Evolutionary conservation across 2,113 vertebrate species (phyloP), one percentile per base, ranked within the genome.

Genomic region (Sorex araneus): DNA sequence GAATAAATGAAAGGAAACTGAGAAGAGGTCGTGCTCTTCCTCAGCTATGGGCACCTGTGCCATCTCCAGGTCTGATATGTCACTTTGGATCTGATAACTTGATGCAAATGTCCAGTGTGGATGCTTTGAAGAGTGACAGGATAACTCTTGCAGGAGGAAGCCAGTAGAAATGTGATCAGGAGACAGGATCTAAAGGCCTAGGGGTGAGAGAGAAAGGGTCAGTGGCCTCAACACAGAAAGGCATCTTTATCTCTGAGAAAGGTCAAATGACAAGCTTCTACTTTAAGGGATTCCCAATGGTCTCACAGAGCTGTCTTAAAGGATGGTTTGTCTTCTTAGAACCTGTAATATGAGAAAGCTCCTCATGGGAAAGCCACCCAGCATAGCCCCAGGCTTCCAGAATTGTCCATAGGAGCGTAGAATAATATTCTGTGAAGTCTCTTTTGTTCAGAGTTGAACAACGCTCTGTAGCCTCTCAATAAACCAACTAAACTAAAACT

Each of bases 231-330:
- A 32, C 30, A 47, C 50, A 92, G 43, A 74, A 40, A 69, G 12
- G 28, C 11, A 63, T 21, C 18, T 21, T 60, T 47, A 7, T 30
- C 32, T 45, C 73, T 74, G 16, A 87, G 19, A 70, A 70, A 87
- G 63, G 63, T 30, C 43, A n/a, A 89, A 81, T 94, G 87, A 89
- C 54, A 84, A 73, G 75, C 76, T 40, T 70, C 73, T 66, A 84
- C 16, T 32, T 78, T 40, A 12, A 0, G 28, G 13, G 30, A 32
- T 75, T 3, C 36, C 57, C 32, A 36, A 69, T 12, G 36, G 63
- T 27, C n/a, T 86, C 64, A 71, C 50, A 70, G 69, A 10, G 63
- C 15, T 84, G 45, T 83, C 30, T 74, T 82, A 50, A 75, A 27
- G 74, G 50, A 67, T 1, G 12, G 63, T 28, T 40, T 63, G 27